Base-by-base conservation (phyloP, 2,888 invertebrate species). In the Therioaphis trifolii region DNA sequence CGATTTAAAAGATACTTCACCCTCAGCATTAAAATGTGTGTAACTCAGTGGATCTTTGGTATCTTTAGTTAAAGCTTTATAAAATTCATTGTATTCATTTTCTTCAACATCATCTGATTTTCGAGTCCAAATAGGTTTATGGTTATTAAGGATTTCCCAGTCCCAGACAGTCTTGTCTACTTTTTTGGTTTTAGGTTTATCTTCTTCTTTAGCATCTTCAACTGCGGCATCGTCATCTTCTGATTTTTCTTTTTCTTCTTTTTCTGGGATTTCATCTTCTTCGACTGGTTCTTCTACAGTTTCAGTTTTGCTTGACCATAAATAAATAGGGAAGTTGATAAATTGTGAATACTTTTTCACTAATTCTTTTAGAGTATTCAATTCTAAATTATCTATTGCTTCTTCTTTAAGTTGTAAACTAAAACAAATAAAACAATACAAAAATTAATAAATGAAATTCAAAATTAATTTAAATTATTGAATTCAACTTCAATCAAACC, bases 321-420 rank as follows among this genome's bases (percentile, higher is more conserved):
- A 90, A 89, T 94, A 94, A 89, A 99, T 99, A 85, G 97, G 96
- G 92, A 99, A 99, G 90, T 98, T 99, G 89, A 99, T 99, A 90
- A 99, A 99, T 91, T 99, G 99, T 7, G 98, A 98, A 90, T 99
- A 99, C 90, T 99, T 99, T 90, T 95, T 95, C 85, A 99, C 95
- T 85, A 99, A 91, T 87, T 93, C 93, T 87, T 94, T 94, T 86
- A 99, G 92, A 0, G 97, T 97, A 88, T 96, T 94, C 86, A 95
- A 92, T 89, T 99, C 98, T 88, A 99, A 90, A 91, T 95, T 99
- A 90, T 99, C 99, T 86, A 93, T 92, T 35, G 99, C 98, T 91
- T 99, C 99, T 87, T 99, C 96, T 90, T 99, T 99, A 89, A 99
- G 90, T 88, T 96, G 93, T 87, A 99, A 90, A 87, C 94, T 95